phyloP scores from a whole-genome alignment of 2,113 vertebrate genomes.

The Halichoerus grypus region DNA sequence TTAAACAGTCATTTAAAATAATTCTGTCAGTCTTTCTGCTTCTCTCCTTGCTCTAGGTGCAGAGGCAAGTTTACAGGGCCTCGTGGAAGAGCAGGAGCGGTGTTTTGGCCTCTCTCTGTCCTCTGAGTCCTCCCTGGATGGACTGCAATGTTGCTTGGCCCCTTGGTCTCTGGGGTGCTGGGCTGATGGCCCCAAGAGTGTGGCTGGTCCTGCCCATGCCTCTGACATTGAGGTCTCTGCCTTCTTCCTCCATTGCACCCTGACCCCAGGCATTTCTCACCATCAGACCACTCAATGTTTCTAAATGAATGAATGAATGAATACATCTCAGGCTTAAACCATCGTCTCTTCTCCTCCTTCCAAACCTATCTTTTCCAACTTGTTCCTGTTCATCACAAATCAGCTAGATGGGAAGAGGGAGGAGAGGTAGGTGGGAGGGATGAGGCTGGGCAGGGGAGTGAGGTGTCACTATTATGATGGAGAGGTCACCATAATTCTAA shows the following conservation, averaged over 20 bases:
- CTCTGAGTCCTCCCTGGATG: neutral
- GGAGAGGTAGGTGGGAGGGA: neutral
- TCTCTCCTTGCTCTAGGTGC: neutral
- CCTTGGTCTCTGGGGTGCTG: neutral
- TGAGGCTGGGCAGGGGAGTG: neutral
- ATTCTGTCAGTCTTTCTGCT: neutral
- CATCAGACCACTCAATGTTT: neutral
- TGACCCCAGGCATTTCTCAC: neutral
- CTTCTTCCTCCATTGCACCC: neutral
- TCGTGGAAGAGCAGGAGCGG: neutral
- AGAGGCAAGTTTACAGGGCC: neutral
- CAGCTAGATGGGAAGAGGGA: neutral
- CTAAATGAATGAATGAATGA: neutral
- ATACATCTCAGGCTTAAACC: neutral
- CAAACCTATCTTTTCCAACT: neutral
- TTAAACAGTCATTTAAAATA: neutral
- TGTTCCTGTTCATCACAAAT: neutral
- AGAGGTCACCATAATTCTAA: neutral
- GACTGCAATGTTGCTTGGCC: neutral
- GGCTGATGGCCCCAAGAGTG: neutral
- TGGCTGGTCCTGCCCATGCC: neutral
- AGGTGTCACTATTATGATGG: neutral
- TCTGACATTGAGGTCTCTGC: neutral
- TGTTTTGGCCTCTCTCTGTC: neutral
- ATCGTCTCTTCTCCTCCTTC: neutral